phyloP scores from a whole-genome alignment of 2,888 invertebrate genomes.

The Octonoba sinensis region DNA sequence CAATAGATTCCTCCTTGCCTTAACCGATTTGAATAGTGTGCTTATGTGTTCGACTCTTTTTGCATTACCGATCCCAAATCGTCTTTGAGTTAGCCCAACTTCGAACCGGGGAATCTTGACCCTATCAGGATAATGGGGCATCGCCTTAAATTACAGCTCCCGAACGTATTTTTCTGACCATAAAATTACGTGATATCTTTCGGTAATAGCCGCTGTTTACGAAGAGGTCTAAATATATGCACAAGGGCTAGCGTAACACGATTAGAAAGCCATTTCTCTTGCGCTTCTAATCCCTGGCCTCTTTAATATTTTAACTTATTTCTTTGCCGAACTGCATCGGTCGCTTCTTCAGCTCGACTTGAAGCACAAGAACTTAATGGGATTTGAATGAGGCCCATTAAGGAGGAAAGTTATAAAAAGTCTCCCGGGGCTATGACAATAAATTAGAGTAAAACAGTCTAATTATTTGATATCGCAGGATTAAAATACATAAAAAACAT shows the following conservation, averaged over 20 bases:
- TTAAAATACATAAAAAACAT: background rate
- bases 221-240: slow-evolving; percentile 35
- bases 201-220: slow-evolving; percentile 49
- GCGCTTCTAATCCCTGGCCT: slow-evolving; percentile 25
- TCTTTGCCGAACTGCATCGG: background rate
- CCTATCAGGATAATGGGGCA: slow-evolving; percentile 47
- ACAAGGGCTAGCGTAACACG: slow-evolving; percentile 17
- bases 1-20: slow-evolving; percentile 9
- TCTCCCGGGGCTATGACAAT: background rate
- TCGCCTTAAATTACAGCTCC: slow-evolving; percentile 51
- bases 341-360: background rate
- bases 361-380: slow-evolving; percentile 16
- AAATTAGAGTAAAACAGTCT: background rate
- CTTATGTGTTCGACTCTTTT: slow-evolving; percentile 20
- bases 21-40: slow-evolving; percentile 47
- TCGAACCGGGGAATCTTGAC: slow-evolving; percentile 37
- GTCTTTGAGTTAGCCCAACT: slow-evolving; percentile 17
- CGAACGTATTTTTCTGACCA: slow-evolving; percentile 39
- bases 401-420: background rate
- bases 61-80: slow-evolving; percentile 24
- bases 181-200: slow-evolving; percentile 55
- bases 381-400: background rate
- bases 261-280: slow-evolving; percentile 47
- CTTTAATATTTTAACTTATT: slow-evolving; percentile 47
- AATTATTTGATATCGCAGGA: background rate